These are phyloP conservation scores for Meliscaeva auricollis DNA, from an alignment of 2,888 invertebrate genomes.

Conservation along the genomic window DNA sequence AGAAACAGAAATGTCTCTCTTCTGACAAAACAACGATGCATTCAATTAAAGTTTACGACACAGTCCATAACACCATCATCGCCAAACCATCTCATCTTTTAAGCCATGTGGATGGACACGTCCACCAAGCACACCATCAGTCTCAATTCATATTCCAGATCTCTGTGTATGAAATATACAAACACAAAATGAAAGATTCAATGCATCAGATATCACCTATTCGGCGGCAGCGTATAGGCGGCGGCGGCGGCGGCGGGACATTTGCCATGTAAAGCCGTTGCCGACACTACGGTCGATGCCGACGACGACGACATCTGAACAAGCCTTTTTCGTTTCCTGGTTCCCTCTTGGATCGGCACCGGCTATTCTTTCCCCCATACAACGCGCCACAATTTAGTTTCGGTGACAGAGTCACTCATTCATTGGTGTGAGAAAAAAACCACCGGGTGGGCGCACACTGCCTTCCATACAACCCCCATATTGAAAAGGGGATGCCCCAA, in stretches of 20 bases:
- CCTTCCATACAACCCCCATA: neutral
- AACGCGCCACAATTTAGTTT: constrained; percentile 63
- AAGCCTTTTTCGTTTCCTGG: constrained; percentile 22
- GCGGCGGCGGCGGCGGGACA: neutral
- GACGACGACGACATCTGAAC: neutral
- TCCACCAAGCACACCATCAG: neutral
- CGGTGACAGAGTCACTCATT: constrained; percentile 65
- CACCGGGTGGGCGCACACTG: constrained; percentile 30
- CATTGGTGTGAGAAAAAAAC: constrained; percentile 63
- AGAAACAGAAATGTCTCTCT: neutral
- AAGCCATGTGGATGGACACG: constrained; percentile 2
- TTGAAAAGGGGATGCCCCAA: constrained; percentile 23
- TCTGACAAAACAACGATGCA: constrained; percentile 17
- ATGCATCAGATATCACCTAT: constrained; percentile 61
- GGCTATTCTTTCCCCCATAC: constrained; percentile 12
- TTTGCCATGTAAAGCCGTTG: constrained; percentile 30
- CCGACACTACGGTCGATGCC: neutral
- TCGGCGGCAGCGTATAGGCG: too few species aligned
- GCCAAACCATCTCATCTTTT: neutral
- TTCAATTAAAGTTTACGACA: constrained; percentile 59
- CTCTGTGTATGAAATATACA: constrained; percentile 38
- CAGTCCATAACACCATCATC: constrained; percentile 4
- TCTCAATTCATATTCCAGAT: constrained; percentile 37
- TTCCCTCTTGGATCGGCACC: neutral
- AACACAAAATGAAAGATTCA: constrained; percentile 40